These are phyloP conservation scores for Clanis bilineata DNA, from an alignment of 2,888 invertebrate genomes.

Conservation along the genomic window DNA sequence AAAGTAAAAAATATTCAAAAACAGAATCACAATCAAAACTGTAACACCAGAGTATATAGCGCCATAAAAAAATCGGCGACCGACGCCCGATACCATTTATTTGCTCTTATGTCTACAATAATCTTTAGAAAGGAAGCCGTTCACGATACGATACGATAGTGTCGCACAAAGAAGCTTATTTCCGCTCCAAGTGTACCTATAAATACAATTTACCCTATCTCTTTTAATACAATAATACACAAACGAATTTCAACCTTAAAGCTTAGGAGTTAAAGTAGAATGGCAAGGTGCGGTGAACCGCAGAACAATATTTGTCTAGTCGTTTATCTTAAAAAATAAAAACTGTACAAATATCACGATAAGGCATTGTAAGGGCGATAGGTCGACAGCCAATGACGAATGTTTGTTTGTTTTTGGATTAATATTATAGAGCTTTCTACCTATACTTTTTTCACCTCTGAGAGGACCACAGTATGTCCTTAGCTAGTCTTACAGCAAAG, in stretches of 20 bases:
- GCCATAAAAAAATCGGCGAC: constrained; percentile 4
- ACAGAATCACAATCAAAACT: constrained; percentile 5
- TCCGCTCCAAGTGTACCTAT: constrained; percentile 65
- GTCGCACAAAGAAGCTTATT: constrained; percentile 80
- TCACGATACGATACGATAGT: constrained; percentile 73
- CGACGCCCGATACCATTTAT: constrained; percentile 64
- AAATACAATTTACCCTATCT: constrained; percentile 54
- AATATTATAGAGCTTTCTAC: constrained; percentile 33
- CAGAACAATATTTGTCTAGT: constrained; percentile 51
- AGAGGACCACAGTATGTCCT: constrained; percentile 28
- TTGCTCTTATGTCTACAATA: constrained; percentile 72
- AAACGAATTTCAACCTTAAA: constrained; percentile 37
- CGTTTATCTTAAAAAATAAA: constrained; percentile 77
- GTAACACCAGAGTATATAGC: constrained; percentile 1
- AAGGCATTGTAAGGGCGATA: constrained; percentile 78
- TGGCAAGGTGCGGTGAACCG: not conserved
- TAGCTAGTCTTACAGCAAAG: too few species aligned
- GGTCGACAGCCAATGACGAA: constrained; percentile 68
- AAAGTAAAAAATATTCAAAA: not conserved
- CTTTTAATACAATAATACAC: constrained; percentile 27
- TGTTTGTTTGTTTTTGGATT: constrained; percentile 35
- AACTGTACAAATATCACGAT: constrained; percentile 78
- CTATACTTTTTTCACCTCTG: constrained; percentile 38
- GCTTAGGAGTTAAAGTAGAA: not conserved
- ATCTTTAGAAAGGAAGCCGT: constrained; percentile 77